Percentiles rank a stretch among this genome's conserved stretches.
These are phyloP conservation scores for Timema podura DNA, from an alignment of 2,888 invertebrate genomes.

Conservation along the genomic window DNA sequence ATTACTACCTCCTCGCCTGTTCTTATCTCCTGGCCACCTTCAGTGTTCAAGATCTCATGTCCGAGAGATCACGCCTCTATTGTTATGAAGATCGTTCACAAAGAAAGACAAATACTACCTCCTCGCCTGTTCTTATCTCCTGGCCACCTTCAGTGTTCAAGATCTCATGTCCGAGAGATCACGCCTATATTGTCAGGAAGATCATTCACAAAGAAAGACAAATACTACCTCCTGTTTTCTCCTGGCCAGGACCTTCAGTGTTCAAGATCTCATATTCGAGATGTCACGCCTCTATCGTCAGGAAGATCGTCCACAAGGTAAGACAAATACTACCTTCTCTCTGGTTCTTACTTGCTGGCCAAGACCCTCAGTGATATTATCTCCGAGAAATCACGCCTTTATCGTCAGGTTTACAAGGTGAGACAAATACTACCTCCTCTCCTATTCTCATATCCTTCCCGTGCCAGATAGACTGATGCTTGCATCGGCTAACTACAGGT, in stretches of 20 bases:
- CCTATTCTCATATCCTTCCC: neutral
- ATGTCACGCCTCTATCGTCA: neutral
- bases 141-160: slow-evolving; percentile 86
- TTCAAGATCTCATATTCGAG: neutral
- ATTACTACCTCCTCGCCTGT: neutral
- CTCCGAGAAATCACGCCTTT: neutral
- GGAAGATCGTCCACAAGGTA: neutral
- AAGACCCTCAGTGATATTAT: neutral
- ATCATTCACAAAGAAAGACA: slow-evolving; percentile 66
- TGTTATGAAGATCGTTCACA: no score
- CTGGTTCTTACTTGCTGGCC: neutral
- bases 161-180: slow-evolving; percentile 83
- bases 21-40: no score
- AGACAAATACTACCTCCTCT: neutral
- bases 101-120: neutral
- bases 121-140: no score
- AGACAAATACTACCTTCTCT: neutral
- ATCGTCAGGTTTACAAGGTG: neutral
- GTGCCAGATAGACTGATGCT: no score
- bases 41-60: no score
- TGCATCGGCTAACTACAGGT: neutral
- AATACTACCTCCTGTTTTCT: neutral
- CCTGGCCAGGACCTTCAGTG: no score
- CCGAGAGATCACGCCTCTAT: no score
- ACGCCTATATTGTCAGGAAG: slow-evolving; percentile 80